phyloP scores from a whole-genome alignment of 2,113 vertebrate genomes.

The Dunckerocampus dactyliophorus region DNA sequence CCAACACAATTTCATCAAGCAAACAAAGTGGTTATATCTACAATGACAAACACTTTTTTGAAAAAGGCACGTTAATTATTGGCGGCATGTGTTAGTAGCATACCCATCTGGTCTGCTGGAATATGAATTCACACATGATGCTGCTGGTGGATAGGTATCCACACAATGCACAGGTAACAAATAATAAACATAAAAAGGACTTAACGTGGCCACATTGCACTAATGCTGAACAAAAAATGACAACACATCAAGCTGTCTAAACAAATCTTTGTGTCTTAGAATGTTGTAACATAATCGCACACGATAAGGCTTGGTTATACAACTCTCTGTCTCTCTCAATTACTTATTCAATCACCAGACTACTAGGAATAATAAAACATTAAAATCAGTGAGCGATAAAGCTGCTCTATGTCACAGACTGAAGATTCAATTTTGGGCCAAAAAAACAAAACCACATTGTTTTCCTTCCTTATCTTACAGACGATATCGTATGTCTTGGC shows the following conservation, averaged over 20 bases:
- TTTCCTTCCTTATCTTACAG: too few relatives aligned
- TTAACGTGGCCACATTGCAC: not conserved
- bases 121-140: slow-evolving; percentile 31
- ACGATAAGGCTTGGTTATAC: not conserved
- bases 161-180: slow-evolving; percentile 6
- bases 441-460: too few relatives aligned
- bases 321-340: too few relatives aligned
- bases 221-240: slow-evolving; percentile 9
- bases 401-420: too few relatives aligned
- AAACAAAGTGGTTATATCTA: slow-evolving; percentile 27
- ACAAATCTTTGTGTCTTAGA: not conserved
- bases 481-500: too few relatives aligned
- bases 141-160: slow-evolving; percentile 12
- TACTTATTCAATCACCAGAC: too few relatives aligned
- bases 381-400: too few relatives aligned
- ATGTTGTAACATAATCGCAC: slow-evolving; percentile 1
- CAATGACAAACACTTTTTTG: slow-evolving; percentile 9
- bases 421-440: too few relatives aligned
- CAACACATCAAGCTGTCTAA: slow-evolving; percentile 1
- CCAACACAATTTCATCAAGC: slow-evolving; percentile 45
- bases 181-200: not conserved
- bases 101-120: slow-evolving; percentile 14
- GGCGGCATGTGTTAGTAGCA: slow-evolving; percentile 52
- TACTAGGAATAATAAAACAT: too few relatives aligned
- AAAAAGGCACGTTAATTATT: slow-evolving; percentile 27